phyloP scores from a whole-genome alignment of 2,888 invertebrate species.

The Didymodactylos carnosus region DNA sequence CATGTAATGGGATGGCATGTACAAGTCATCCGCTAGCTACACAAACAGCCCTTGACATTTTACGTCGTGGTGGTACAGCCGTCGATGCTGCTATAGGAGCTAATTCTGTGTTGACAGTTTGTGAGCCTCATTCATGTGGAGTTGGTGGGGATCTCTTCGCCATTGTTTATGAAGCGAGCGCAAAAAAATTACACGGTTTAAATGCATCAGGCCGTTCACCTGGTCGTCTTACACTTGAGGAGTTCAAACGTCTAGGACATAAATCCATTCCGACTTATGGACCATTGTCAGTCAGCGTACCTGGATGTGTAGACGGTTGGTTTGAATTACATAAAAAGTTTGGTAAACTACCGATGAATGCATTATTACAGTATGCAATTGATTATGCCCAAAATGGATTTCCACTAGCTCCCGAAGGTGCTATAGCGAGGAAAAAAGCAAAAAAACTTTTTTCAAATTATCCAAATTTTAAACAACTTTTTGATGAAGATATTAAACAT shows the following conservation, averaged over 20 bases:
- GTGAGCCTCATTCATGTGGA: conserved; percentile 32
- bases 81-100: conserved; percentile 35
- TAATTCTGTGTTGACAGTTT: conserved; percentile 33
- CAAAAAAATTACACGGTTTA: conserved; percentile 26
- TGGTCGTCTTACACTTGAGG: conserved; percentile 20
- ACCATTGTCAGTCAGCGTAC: conserved; percentile 28
- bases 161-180: conserved; percentile 28
- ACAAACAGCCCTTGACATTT: conserved; percentile 23
- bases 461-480: no score
- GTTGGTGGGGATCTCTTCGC: conserved; percentile 35
- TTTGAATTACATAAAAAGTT: conserved; percentile 24
- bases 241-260: background rate
- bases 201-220: conserved; percentile 32
- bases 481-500: no score
- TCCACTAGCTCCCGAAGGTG: conserved; percentile 23
- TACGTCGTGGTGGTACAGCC: conserved; percentile 34
- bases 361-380: conserved; percentile 26
- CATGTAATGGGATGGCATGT: conserved; percentile 21
- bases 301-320: conserved; percentile 30
- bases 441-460: background rate
- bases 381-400: conserved; percentile 27
- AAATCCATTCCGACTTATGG: conserved; percentile 18
- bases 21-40: conserved; percentile 23
- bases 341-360: conserved; percentile 25
- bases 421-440: conserved; percentile 23